A percentile compares a stretch with the other conserved stretches of the same genome.
Evolutionary conservation across 2,113 vertebrate species (phyloP).

Genomic region (Recurvirostra avosetta): DNA sequence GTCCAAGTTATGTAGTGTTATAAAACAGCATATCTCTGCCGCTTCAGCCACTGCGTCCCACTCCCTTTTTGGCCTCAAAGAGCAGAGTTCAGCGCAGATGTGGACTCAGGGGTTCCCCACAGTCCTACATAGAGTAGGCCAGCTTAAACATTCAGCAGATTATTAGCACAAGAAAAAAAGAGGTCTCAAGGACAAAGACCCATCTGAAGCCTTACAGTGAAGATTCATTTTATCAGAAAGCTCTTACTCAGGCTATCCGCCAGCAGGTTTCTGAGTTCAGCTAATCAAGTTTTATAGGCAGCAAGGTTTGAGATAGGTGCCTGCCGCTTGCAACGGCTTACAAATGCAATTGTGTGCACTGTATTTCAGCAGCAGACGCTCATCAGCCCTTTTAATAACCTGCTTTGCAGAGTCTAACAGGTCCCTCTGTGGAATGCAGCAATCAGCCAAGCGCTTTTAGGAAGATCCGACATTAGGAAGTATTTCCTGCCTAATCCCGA

Average conservation of each 20-base stretch:
- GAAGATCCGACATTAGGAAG: neutral
- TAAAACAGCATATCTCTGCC: neutral
- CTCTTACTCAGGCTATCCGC: neutral
- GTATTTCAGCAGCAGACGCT: neutral
- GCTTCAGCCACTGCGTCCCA: neutral
- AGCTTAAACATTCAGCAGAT: neutral
- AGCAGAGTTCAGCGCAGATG: constrained; percentile 16
- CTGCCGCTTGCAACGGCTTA: neutral
- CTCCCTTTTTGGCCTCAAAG: neutral
- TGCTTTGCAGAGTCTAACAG: neutral
- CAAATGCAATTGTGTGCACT: neutral
- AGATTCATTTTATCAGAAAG: neutral
- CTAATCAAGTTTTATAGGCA: neutral
- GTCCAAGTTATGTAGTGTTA: neutral
- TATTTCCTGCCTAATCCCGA: neutral
- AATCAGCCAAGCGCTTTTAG: neutral
- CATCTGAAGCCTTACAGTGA: neutral
- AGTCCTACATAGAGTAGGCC: neutral
- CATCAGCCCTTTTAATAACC: neutral
- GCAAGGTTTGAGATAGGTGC: neutral
- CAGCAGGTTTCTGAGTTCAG: neutral
- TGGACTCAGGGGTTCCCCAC: neutral
- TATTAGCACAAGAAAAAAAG: neutral
- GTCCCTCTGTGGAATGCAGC: neutral
- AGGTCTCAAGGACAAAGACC: neutral